Percentiles rank a stretch among this genome's conserved stretches.
phyloP scores from a whole-genome alignment of 2,888 invertebrate species.

The Germaria angustata region DNA sequence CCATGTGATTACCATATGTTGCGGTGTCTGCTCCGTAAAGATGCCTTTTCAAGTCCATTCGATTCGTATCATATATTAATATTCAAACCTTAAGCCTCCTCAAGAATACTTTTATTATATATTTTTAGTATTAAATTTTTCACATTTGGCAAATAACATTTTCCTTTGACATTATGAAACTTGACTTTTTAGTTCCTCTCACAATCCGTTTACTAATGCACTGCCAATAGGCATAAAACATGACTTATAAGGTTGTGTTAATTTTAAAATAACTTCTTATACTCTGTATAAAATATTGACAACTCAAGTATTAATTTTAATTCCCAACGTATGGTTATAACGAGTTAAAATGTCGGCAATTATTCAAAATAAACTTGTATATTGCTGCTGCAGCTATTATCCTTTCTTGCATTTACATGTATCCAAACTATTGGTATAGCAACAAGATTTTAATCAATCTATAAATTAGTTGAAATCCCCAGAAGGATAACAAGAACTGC shows the following conservation, averaged over 20 bases:
- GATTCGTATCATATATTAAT: no score
- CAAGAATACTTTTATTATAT: no score
- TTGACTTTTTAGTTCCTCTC: not conserved
- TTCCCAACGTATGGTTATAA: conserved; percentile 24
- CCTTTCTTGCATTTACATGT: not conserved
- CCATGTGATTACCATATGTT: no score
- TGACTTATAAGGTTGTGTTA: not conserved
- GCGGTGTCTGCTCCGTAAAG: no score
- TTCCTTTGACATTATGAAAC: not conserved
- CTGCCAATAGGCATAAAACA: not conserved
- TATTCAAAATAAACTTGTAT: conserved; percentile 16
- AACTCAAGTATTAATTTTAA: conserved; percentile 19
- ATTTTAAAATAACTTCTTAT: conserved; percentile 1
- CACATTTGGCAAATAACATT: no score
- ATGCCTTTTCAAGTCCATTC: no score
- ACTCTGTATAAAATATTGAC: not conserved
- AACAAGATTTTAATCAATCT: conserved; percentile 48
- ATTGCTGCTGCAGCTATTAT: not conserved
- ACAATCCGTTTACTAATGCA: not conserved
- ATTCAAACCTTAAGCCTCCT: no score
- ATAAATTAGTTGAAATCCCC: conserved; percentile 53
- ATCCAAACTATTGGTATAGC: not conserved
- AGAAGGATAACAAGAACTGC: conserved; percentile 31
- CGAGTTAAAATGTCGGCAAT: conserved; percentile 25
- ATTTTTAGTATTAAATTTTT: no score